Conservation (phyloP, 92 coral and sea anemone species). For the Porites divaricata region DNA sequence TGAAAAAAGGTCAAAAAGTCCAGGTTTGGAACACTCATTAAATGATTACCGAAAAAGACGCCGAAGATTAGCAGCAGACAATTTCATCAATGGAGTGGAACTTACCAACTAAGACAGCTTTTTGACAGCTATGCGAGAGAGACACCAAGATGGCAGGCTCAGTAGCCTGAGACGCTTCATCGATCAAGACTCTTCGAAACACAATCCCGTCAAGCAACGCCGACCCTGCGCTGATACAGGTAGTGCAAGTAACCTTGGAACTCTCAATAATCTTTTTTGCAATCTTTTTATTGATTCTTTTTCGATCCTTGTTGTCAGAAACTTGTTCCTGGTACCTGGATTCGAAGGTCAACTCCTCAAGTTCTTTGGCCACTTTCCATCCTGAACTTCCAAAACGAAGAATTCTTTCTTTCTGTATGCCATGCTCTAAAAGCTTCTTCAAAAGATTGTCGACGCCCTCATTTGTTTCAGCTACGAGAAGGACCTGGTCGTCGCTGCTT, state of each 20-base stretch:
- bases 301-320: constrained; percentile 49
- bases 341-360: constrained; percentile 66
- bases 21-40: not conserved
- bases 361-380: constrained; percentile 70
- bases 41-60: no score
- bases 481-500: constrained; percentile 39
- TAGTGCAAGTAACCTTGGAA: constrained; percentile 69
- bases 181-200: constrained; percentile 74
- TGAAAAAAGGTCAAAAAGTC: not conserved
- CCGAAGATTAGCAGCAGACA: no score
- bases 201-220: constrained; percentile 59
- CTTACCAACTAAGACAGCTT: constrained; percentile 76
- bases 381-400: constrained; percentile 84
- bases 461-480: constrained; percentile 90
- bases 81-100: not conserved
- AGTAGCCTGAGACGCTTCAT: constrained; percentile 93
- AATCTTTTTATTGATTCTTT: constrained; percentile 60
- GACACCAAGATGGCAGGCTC: constrained; percentile 82
- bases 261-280: constrained; percentile 56
- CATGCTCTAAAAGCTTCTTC: constrained; percentile 60
- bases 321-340: constrained; percentile 54
- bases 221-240: constrained; percentile 82
- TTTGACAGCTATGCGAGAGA: constrained; percentile 62
- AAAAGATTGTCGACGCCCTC: constrained; percentile 91
- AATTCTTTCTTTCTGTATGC: constrained; percentile 45